Evolutionary conservation across 92 coral and sea anemone genomes (phyloP).

Genomic region (Paragorgia papillata): DNA sequence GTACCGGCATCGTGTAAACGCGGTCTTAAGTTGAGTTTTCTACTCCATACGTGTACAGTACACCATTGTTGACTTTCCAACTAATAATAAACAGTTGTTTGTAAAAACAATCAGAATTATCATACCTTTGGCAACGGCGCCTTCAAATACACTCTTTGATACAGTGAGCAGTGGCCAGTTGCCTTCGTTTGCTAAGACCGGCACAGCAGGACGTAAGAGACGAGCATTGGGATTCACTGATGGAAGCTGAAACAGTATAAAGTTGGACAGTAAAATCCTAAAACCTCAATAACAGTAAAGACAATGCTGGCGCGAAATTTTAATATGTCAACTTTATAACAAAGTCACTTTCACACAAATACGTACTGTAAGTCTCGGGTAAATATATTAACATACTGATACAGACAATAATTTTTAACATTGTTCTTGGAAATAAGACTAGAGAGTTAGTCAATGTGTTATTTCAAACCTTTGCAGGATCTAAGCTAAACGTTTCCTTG

Average conservation of each 20-base stretch:
- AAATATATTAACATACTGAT: no score
- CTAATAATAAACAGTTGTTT: neutral
- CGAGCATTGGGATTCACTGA: conserved; percentile 81
- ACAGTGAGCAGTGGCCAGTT: conserved; percentile 99
- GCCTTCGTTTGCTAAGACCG: conserved; percentile 94
- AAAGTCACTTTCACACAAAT: no score
- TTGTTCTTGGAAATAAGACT: no score
- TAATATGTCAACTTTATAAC: no score
- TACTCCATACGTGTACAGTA: no score
- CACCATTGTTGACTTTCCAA: no score
- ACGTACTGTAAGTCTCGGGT: neutral
- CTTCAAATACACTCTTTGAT: conserved; percentile 95
- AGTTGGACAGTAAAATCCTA: no score
- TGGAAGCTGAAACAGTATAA: conserved; percentile 62
- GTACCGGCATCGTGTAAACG: no score
- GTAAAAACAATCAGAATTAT: neutral
- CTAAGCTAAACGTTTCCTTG: conserved; percentile 76
- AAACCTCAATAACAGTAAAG: no score
- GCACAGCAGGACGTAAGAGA: conserved; percentile 81
- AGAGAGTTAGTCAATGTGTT: neutral
- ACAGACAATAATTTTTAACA: no score
- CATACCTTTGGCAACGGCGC: conserved; percentile 92
- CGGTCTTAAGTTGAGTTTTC: no score
- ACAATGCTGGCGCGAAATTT: no score
- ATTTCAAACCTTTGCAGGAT: conserved; percentile 68